Percentiles rank a stretch among this genome's conserved stretches.
Conservation (phyloP, 2,888 invertebrate genomes). For the Stenchaetothrips biformis region DNA sequence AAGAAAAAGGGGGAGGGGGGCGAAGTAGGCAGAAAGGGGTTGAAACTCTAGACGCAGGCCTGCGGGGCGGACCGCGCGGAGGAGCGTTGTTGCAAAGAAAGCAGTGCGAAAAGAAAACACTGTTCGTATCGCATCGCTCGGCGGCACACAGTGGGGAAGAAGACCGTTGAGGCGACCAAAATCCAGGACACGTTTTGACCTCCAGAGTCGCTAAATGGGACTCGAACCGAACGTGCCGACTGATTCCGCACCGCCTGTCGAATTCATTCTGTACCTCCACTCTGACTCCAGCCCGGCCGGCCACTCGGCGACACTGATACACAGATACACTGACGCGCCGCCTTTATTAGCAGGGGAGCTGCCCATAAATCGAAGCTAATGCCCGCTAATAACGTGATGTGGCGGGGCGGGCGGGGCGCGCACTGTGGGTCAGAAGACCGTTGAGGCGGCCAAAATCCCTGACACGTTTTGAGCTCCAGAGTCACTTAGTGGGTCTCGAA, state of each 20-base stretch:
- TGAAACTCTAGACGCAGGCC: slow-evolving; percentile 2
- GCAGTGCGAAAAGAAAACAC: not conserved
- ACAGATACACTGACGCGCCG: too few species aligned
- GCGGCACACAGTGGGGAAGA: too few species aligned
- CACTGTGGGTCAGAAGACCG: too few species aligned
- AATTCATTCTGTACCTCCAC: not conserved
- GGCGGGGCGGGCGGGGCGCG: not conserved
- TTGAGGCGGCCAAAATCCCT: too few species aligned
- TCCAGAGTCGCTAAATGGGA: too few species aligned
- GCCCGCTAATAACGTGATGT: slow-evolving; percentile 12
- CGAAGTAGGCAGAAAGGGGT: not conserved
- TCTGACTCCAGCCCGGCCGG: not conserved
- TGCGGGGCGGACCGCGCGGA: too few species aligned
- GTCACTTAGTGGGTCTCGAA: too few species aligned
- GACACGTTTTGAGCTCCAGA: too few species aligned
- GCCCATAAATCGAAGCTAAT: slow-evolving; percentile 19
- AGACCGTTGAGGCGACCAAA: too few species aligned
- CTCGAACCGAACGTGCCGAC: too few species aligned
- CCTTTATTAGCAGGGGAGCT: slow-evolving; percentile 2
- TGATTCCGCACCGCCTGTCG: not conserved
- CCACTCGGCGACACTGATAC: not conserved
- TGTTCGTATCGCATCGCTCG: not conserved
- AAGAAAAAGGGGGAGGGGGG: not conserved
- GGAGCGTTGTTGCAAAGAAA: not conserved
- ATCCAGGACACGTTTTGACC: too few species aligned